Percentiles rank a stretch among this genome's conserved stretches.
Evolutionary conservation across 2,888 invertebrate genomes (phyloP).

Genomic region (Saturnia japonica): DNA sequence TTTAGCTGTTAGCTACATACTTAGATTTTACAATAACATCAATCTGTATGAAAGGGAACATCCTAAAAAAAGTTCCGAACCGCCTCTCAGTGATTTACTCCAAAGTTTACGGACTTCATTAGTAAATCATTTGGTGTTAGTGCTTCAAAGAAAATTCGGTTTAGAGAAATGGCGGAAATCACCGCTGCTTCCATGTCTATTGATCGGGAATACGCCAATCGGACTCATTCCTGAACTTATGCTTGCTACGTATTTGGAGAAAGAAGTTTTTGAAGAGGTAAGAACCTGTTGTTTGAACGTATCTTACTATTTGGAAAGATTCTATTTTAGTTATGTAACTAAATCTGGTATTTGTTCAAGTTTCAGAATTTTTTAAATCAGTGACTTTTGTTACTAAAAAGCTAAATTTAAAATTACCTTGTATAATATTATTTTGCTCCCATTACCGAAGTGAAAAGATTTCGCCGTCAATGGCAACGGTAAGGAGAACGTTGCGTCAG

Average conservation of each 20-base stretch:
- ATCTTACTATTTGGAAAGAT: not conserved
- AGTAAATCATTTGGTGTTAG: constrained; percentile 82
- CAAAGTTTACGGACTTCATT: constrained; percentile 79
- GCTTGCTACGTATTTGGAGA: constrained; percentile 83
- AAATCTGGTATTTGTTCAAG: not conserved
- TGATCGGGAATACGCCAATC: constrained; percentile 87
- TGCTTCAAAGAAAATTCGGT: constrained; percentile 79
- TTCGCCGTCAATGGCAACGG: not conserved
- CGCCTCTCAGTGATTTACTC: constrained; percentile 87
- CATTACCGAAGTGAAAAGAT: not conserved
- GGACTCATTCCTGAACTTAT: constrained; percentile 88
- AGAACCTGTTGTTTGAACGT: constrained; percentile 28
- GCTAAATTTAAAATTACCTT: not conserved
- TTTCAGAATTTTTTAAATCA: not conserved
- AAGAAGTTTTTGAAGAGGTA: constrained; percentile 80
- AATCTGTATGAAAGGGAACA: constrained; percentile 88
- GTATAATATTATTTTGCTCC: not conserved
- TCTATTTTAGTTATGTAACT: not conserved
- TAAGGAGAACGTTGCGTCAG: not conserved
- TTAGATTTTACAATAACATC: constrained; percentile 85
- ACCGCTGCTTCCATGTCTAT: constrained; percentile 85
- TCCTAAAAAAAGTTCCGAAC: constrained; percentile 88
- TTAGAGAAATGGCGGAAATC: constrained; percentile 80
- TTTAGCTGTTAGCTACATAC: constrained; percentile 71
- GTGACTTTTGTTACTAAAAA: no score